Conservation (phyloP, 2,888 invertebrate species). For the Leptinotarsa tumamoca region DNA sequence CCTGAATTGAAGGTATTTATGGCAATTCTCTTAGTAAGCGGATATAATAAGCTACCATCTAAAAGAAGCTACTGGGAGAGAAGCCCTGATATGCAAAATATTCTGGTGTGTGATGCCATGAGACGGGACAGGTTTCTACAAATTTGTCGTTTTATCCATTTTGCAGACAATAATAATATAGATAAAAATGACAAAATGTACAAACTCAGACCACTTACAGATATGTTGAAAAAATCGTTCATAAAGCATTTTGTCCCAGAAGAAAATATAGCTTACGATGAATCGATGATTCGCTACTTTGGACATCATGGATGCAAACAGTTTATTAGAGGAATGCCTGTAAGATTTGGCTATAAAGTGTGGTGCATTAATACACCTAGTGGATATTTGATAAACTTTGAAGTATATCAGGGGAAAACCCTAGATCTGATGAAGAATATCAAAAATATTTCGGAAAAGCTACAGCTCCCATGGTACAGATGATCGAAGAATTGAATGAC, state of each 20-base stretch:
- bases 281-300: constrained; percentile 28
- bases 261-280: constrained; percentile 33
- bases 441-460: constrained; percentile 26
- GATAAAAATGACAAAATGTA: too few species aligned
- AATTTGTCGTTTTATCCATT: constrained; percentile 8
- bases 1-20: constrained; percentile 18
- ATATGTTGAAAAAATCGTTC: constrained; percentile 38
- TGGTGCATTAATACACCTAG: constrained; percentile 49
- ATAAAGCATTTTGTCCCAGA: constrained; percentile 34
- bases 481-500: constrained; percentile 22
- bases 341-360: constrained; percentile 55
- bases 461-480: constrained; percentile 25
- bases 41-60: neutral
- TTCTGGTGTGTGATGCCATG: constrained; percentile 27
- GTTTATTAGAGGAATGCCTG: constrained; percentile 55
- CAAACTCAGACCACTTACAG: neutral
- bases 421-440: constrained; percentile 35
- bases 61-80: constrained; percentile 20
- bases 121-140: constrained; percentile 16
- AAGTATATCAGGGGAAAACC: constrained; percentile 38
- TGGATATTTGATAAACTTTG: constrained; percentile 33
- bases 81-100: neutral
- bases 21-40: constrained; percentile 9
- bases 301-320: constrained; percentile 49
- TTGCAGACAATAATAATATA: constrained; percentile 34